Evolutionary conservation across 1,140 invertebrate genomes (phyloP).

Genomic region (Microplitis mediator): DNA sequence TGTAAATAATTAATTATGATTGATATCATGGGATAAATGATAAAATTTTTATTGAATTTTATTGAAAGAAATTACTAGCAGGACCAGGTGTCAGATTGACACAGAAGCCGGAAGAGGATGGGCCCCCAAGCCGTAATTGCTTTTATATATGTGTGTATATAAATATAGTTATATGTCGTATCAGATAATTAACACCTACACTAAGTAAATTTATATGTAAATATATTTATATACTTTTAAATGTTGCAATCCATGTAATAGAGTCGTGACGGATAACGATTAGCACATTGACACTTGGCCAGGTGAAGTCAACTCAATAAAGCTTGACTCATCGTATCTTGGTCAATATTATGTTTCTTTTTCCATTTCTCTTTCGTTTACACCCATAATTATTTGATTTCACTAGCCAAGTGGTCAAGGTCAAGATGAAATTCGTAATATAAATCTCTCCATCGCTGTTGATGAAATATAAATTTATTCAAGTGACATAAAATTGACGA

Average conservation of each 20-base stretch:
- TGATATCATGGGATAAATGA: too few species aligned
- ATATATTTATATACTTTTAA: constrained; percentile 8
- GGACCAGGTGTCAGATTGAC: constrained; percentile 14
- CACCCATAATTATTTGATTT: constrained; percentile 20
- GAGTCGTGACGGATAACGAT: constrained; percentile 42
- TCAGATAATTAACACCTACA: too few species aligned
- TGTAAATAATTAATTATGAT: too few species aligned
- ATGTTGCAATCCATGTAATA: constrained; percentile 37
- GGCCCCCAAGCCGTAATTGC: constrained; percentile 51
- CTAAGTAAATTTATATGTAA: constrained; percentile 10
- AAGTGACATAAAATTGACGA: too few species aligned
- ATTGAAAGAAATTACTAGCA: too few species aligned
- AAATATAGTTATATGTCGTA: too few species aligned
- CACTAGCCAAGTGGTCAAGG: too few species aligned
- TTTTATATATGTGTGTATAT: not conserved
- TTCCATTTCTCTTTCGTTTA: not conserved
- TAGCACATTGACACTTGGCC: constrained; percentile 38
- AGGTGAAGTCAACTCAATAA: constrained; percentile 30
- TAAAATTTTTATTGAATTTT: too few species aligned
- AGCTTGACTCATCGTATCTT: not conserved
- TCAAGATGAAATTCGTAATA: constrained; percentile 1
- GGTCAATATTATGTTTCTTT: constrained; percentile 16
- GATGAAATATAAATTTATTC: not conserved
- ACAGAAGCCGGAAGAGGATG: constrained; percentile 53
- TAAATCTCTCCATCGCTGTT: constrained; percentile 2